phyloP scores from a whole-genome alignment of 1,140 invertebrate genomes.

The Formica exsecta region DNA sequence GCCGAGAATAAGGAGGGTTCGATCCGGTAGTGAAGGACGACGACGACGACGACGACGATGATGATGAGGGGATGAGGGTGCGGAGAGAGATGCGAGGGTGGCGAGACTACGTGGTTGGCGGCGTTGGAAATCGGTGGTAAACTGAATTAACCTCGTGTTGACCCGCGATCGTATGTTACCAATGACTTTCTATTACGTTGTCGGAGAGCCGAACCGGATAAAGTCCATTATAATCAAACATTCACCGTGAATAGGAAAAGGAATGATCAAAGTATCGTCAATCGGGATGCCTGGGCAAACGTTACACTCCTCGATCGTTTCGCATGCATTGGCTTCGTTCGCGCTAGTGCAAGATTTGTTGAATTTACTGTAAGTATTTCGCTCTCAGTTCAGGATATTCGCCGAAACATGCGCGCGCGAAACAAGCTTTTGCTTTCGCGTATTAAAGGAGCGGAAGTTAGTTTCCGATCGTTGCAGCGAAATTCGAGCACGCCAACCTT shows the following conservation, averaged over 20 bases:
- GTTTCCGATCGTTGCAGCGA: constrained; percentile 49
- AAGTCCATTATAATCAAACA: constrained; percentile 64
- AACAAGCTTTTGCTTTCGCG: constrained; percentile 46
- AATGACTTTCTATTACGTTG: constrained; percentile 78
- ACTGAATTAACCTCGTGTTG: constrained; percentile 79
- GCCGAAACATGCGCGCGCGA: constrained; percentile 37
- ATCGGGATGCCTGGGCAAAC: constrained; percentile 43
- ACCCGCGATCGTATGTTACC: constrained; percentile 76
- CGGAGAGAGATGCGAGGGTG: constrained; percentile 1
- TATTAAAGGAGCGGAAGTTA: constrained; percentile 47
- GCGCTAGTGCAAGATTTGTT: constrained; percentile 11
- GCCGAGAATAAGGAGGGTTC: constrained; percentile 36
- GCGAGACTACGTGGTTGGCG: constrained; percentile 27
- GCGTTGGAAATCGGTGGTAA: constrained; percentile 77
- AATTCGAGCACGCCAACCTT: constrained; percentile 54
- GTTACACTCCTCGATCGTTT: constrained; percentile 13
- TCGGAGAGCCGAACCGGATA: background rate
- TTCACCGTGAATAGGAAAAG: background rate
- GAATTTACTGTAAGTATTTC: constrained; percentile 9
- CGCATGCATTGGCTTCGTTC: background rate
- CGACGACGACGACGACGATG: constrained; percentile 10
- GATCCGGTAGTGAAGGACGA: constrained; percentile 28
- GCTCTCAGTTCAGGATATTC: background rate
- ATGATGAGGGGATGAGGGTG: constrained; percentile 5
- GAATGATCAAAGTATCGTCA: constrained; percentile 28